Evolutionary conservation across 2,797 vertebrate species (phyloP), one percentile per base, ranked within the genome.

Genomic region (Hoplostethus mediterraneus): DNA sequence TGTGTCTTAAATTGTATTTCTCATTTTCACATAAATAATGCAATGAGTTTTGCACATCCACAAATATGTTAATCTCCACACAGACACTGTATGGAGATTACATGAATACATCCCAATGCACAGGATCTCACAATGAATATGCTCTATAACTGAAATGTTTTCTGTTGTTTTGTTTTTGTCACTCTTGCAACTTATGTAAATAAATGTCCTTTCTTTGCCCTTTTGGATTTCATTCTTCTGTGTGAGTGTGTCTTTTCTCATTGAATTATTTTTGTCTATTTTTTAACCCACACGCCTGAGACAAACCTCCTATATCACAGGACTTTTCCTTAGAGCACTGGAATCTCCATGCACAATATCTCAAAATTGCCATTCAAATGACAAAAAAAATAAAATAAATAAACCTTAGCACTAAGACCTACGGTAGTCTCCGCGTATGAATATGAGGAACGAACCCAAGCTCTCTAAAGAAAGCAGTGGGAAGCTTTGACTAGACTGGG

Each of bases 391-490:
- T 13, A n/a, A 58, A 12, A 54, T 12, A 30, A 54, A 30, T 30
- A 69, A 85, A 69, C 80, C 73, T 82, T 64, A 79, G 71, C 84
- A 66, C 58, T 6, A 1, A 16, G 6, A 56, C 73, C 68, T 71
- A 6, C 67, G 75, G 77, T 53, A 48, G 65, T 61, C 63, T 76
- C 49, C n/a, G 75, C 49, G 70, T 80, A 74, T 78, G 82, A 57
- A 77, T 70, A 77, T 69, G 72, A 81, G 65, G 63, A 81, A 61
- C 52, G 73, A 85, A 55, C 12, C 51, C 0, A 11, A 45, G 63
- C 66, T 44, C 14, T 71, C 52, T 8, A 7, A 44, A 73, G 71
- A 69, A 30, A 38, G 25, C 9, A 30, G 51, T 9, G 38, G 58
- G 58, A 59, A 71, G 54, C 2, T 63, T 74, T 47, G 10, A 53